Conservation (phyloP, 2,113 vertebrate species). For the Apodemus speciosus region DNA sequence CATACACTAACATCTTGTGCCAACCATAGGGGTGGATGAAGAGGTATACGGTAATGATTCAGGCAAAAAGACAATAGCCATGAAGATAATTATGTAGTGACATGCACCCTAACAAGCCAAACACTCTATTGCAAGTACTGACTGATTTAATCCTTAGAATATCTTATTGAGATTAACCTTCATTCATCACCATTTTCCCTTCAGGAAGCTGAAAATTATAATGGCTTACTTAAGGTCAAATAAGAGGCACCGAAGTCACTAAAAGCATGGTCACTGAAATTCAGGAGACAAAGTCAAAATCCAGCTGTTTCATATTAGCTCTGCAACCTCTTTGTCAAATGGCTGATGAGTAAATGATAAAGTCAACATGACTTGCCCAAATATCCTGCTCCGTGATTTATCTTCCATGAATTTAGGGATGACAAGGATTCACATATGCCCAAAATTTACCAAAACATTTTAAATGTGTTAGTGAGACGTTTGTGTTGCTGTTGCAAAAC, state of each 20-base stretch:
- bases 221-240: not conserved
- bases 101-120: not conserved
- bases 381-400: not conserved
- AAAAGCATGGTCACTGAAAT: not conserved
- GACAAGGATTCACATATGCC: not conserved
- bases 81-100: not conserved
- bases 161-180: not conserved
- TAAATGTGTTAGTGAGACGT: not conserved
- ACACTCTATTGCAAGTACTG: not conserved
- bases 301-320: not conserved
- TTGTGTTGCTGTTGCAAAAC: not conserved
- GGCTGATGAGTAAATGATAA: not conserved
- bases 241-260: not conserved
- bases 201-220: not conserved
- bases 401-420: not conserved
- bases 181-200: slow-evolving; percentile 3
- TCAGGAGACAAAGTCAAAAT: slow-evolving; percentile 1
- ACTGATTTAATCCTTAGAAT: slow-evolving; percentile 20
- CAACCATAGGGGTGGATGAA: not conserved
- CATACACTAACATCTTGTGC: not conserved
- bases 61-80: not conserved
- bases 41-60: not conserved
- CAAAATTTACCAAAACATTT: slow-evolving; percentile 17
- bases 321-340: not conserved
- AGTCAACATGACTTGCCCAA: slow-evolving; percentile 1